phyloP scores from a whole-genome alignment of 2,113 vertebrate genomes.

The Vombatus ursinus region DNA sequence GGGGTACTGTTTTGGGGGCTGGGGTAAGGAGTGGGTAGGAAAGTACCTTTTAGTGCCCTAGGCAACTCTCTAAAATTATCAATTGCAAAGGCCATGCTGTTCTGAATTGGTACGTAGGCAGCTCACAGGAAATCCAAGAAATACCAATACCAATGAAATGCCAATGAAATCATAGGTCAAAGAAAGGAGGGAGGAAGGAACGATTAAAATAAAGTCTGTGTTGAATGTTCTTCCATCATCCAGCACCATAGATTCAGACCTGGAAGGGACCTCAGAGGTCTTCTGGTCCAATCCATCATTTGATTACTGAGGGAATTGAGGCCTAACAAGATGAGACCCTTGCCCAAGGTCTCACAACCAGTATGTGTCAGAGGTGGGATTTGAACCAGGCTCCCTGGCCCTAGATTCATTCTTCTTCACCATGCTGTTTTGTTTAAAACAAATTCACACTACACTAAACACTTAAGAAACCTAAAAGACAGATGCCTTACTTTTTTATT shows the following conservation, averaged over 20 bases:
- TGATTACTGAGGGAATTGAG: neutral
- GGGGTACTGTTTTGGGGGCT: accelerated
- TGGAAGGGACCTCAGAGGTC: neutral
- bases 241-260: neutral
- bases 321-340: neutral
- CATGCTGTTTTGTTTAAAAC: neutral
- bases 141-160: no score
- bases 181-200: neutral
- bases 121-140: neutral
- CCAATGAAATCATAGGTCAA: neutral
- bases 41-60: neutral
- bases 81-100: neutral
- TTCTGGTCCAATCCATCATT: neutral
- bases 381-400: neutral
- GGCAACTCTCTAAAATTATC: neutral
- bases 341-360: neutral
- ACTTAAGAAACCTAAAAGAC: slow-evolving; percentile 36
- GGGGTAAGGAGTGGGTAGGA: neutral
- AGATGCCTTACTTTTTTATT: slow-evolving; percentile 80
- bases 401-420: neutral
- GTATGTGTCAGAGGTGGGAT: neutral
- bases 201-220: neutral
- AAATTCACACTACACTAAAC: neutral
- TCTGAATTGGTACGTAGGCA: neutral
- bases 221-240: neutral